These are phyloP conservation scores for Proteles cristata DNA, from an alignment of 2,113 vertebrate genomes.

Conservation along the genomic window DNA sequence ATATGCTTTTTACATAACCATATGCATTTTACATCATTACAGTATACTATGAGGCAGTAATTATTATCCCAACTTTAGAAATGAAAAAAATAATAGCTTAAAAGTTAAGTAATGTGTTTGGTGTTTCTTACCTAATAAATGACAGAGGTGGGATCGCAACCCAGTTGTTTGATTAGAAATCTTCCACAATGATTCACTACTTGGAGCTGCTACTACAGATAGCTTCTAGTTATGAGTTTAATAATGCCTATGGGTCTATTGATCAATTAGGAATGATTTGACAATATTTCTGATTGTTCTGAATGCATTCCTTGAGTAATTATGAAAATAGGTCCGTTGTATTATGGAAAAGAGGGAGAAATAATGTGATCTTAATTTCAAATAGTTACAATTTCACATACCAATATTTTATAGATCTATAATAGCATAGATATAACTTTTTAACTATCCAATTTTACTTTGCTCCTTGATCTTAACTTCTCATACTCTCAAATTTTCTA, in stretches of 20 bases:
- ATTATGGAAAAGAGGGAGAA: background rate
- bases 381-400: slow-evolving; percentile 47
- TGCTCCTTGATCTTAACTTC: slow-evolving; percentile 40
- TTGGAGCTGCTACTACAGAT: background rate
- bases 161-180: background rate
- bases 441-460: slow-evolving; percentile 62
- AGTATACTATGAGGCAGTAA: background rate
- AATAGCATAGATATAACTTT: slow-evolving; percentile 61
- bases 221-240: background rate
- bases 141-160: background rate
- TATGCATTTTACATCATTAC: background rate
- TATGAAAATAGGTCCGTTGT: slow-evolving; percentile 43
- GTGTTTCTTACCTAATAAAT: slow-evolving; percentile 36
- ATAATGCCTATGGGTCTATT: background rate
- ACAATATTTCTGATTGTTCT: slow-evolving; percentile 33
- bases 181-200: background rate
- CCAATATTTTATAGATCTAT: slow-evolving; percentile 61
- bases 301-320: background rate
- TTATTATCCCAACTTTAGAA: background rate
- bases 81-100: background rate
- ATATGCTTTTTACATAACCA: background rate
- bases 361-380: slow-evolving; percentile 34
- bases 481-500: slow-evolving; percentile 41
- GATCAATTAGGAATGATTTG: slow-evolving; percentile 27
- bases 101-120: background rate